phyloP scores from a whole-genome alignment of 2,797 vertebrate genomes.

The Enteromius treurensis region DNA sequence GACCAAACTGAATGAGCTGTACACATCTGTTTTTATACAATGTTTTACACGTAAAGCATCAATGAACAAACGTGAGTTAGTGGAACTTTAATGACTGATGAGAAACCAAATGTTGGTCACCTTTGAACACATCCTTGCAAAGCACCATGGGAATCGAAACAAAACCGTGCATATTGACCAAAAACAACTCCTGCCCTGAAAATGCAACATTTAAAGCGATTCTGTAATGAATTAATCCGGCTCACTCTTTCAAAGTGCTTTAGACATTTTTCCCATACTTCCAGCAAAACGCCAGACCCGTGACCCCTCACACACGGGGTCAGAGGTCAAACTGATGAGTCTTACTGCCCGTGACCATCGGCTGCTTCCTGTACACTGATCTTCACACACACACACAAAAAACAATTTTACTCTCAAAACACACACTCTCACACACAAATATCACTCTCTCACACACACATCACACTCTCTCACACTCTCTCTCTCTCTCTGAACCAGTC shows the following conservation, averaged over 20 bases:
- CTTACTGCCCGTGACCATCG: neutral
- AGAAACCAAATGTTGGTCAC: conserved; percentile 91
- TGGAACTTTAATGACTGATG: conserved; percentile 74
- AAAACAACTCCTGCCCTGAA: neutral
- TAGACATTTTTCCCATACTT: conserved; percentile 61
- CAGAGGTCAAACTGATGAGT: neutral
- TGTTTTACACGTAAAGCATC: conserved; percentile 87
- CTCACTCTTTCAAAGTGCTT: conserved; percentile 81
- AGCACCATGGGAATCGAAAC: conserved; percentile 82
- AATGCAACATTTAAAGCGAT: neutral
- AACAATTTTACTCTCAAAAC: too few relatives aligned
- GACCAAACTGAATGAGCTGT: conserved; percentile 87
- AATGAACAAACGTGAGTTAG: conserved; percentile 81
- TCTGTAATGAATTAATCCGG: conserved; percentile 30
- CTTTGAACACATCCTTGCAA: conserved; percentile 87
- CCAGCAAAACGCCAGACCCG: conserved; percentile 5
- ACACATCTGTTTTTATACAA: conserved; percentile 85
- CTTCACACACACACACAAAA: neutral
- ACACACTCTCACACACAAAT: neutral
- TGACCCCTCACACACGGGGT: conserved; percentile 1
- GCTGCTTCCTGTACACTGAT: neutral
- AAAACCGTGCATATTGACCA: conserved; percentile 58
- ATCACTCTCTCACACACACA: too few relatives aligned
- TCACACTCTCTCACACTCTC: conserved; percentile 53
- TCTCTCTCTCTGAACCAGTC: conserved; percentile 36